Base-by-base conservation (phyloP, 2,888 invertebrate genomes). In the Pemphredon lugubris region DNA sequence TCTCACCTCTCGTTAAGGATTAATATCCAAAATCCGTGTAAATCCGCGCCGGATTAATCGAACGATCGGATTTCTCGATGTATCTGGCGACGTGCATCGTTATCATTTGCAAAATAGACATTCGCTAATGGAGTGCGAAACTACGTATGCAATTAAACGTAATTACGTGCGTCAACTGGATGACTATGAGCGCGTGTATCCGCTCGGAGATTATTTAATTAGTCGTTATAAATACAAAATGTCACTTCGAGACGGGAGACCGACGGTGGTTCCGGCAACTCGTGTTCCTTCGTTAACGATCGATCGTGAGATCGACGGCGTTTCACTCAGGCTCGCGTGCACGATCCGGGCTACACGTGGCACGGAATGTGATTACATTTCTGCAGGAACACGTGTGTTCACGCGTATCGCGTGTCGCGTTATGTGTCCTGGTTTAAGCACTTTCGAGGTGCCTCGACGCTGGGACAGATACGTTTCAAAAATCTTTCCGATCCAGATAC, bases 1-100 rank as follows among this genome's bases (percentile, higher is more conserved):
- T 51, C 32, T 45, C 63, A 51, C 34, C 69, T 68, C 61, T 68
- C 71, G 69, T 71, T 71, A 71, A 44, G 45, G 69, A 71, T 63
- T 57, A 55, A 69, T 63, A 51, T n/a, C n/a, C 39, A 11, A 53
- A 47, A 45, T 57, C 58, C 32, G 1, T 4, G 21, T 26, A n/a
- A 30, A 44, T 50, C 11, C 26, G 48, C 14, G 60, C 60, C 13
- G 53, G 16, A 61, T 67, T 53, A n/a, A 39, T 4, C 55, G 44
- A 18, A 13, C 1, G 45, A 42, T 14, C 7, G 23, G 20, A 2
- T 3, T 13, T 13, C n/a, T n/a, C n/a, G n/a, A n/a, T n/a, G n/a
- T n/a, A n/a, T n/a, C n/a, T n/a, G n/a, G n/a, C n/a, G n/a, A n/a
- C n/a, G n/a, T n/a, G n/a, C n/a, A n/a, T n/a, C n/a, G n/a, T n/a